A percentile compares a stretch with the other conserved stretches of the same genome.
Conservation (phyloP, 2,797 vertebrate species). For the Cynodonichthys magdalenae region DNA sequence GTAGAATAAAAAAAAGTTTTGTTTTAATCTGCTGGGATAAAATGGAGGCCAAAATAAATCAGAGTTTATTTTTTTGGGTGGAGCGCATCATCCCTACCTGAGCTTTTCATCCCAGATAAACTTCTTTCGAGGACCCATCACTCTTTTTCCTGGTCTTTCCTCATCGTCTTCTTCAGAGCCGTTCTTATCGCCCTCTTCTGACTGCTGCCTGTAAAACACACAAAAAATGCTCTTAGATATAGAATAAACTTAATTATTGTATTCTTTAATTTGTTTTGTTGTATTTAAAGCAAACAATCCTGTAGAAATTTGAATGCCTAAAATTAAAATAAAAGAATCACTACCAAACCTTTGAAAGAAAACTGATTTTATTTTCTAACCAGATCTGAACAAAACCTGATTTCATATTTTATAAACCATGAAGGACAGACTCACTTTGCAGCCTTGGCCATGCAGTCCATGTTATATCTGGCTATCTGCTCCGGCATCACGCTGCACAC, state of each 20-base stretch:
- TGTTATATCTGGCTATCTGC: slow-evolving; percentile 92
- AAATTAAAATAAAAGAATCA: no score
- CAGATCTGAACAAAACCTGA: neutral
- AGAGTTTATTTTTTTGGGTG: neutral
- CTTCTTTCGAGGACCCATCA: slow-evolving; percentile 95
- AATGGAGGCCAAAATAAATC: neutral
- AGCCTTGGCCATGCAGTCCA: slow-evolving; percentile 89
- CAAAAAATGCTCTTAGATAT: neutral
- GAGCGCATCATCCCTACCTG: slow-evolving; percentile 77
- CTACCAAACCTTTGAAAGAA: no score
- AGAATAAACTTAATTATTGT: no score
- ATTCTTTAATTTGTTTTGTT: no score
- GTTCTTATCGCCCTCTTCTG: slow-evolving; percentile 92
- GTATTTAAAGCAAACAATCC: no score
- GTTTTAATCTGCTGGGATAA: neutral
- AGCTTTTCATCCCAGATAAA: slow-evolving; percentile 96
- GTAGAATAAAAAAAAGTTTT: no score
- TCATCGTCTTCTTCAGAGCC: slow-evolving; percentile 95
- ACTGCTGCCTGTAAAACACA: slow-evolving; percentile 83
- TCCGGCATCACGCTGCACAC: slow-evolving; percentile 96
- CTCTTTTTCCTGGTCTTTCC: slow-evolving; percentile 93
- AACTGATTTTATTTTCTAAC: no score
- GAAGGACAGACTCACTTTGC: slow-evolving; percentile 85
- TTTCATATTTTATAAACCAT: neutral
- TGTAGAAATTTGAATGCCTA: no score